Base-by-base conservation (phyloP, 2,888 invertebrate genomes). In the Spodoptera picta region DNA sequence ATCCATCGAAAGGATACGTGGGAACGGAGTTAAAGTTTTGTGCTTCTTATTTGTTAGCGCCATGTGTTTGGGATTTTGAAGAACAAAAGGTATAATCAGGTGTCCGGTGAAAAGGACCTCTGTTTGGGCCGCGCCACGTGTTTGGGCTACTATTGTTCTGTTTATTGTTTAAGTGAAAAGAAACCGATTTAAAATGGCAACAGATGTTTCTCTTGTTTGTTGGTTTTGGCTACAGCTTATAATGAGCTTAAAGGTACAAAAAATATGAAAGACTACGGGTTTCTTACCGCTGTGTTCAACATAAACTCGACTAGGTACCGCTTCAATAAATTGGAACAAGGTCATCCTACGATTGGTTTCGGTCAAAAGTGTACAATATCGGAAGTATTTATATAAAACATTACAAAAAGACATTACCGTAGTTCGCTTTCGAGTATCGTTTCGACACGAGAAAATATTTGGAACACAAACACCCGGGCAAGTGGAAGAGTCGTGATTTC, bases 401-500 rank as follows among this genome's bases (percentile, higher is more conserved):
- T 80, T 78, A 83, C 84, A 84, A 88, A 89, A 90, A 87, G 81
- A 79, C 80, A 83, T 82, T 83, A 83, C 85, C 75, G 83, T 84
- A 82, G 80, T 85, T 81, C 83, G 84, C 81, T 85, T 86, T 88
- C 86, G 77, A 86, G 87, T 90, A 90, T 88, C 87, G 88, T 91
- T 91, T 90, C 90, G 88, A 90, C 87, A 90, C 86, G 86, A 90
- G 89, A 89, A 91, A 89, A 90, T 92, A 94, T 94, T 93, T 91
- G 89, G 91, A 92, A 92, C 91, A 89, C 92, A 93, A 94, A 94
- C 91, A 92, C 83, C 87, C 83, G 86, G 83, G 87, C 90, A 85
- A 90, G 90, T 90, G 88, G 87, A 86, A 86, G 88, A 91, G 87
- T 94, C 94, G 94, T 94, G 94, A 94, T 94, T 94, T 93, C 93